Conservation (phyloP, 1,140 invertebrate species). For the Heliconius eleuchia region DNA sequence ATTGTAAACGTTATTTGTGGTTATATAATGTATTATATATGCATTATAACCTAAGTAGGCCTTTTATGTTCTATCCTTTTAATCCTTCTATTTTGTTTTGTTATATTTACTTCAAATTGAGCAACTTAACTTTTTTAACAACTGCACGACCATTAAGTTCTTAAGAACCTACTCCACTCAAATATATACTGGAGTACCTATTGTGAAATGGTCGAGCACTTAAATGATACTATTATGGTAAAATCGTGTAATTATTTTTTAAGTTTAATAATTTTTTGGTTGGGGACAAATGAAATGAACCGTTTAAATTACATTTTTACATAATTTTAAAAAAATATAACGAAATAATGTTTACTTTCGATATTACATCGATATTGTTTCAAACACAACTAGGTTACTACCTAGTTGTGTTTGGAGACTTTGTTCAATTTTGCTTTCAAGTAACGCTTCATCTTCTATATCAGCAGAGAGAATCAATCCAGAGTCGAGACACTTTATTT, state of each 20-base stretch:
- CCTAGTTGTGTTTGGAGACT: too few species aligned
- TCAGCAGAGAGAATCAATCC: too few species aligned
- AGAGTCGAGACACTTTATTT: too few species aligned
- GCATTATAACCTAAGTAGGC: not conserved
- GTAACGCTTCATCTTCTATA: too few species aligned
- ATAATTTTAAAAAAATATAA: too few species aligned
- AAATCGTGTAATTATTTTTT: constrained; percentile 13
- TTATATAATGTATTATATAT: not conserved
- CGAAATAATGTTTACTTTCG: too few species aligned
- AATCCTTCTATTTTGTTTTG: not conserved
- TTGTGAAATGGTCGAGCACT: constrained; percentile 17
- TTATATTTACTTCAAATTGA: constrained; percentile 5
- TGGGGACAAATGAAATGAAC: not conserved
- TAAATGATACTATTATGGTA: constrained; percentile 18
- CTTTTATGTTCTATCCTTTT: not conserved
- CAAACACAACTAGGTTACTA: too few species aligned
- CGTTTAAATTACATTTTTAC: not conserved
- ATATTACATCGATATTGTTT: too few species aligned
- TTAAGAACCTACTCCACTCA: constrained; percentile 15
- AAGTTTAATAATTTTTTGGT: not conserved
- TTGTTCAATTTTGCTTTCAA: too few species aligned
- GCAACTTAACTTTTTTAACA: constrained; percentile 16
- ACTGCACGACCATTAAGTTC: constrained; percentile 20
- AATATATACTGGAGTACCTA: constrained; percentile 21
- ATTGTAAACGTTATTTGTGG: too few species aligned